phyloP scores from a whole-genome alignment of 2,113 vertebrate species.

The Oxygymnocypris stewartii region DNA sequence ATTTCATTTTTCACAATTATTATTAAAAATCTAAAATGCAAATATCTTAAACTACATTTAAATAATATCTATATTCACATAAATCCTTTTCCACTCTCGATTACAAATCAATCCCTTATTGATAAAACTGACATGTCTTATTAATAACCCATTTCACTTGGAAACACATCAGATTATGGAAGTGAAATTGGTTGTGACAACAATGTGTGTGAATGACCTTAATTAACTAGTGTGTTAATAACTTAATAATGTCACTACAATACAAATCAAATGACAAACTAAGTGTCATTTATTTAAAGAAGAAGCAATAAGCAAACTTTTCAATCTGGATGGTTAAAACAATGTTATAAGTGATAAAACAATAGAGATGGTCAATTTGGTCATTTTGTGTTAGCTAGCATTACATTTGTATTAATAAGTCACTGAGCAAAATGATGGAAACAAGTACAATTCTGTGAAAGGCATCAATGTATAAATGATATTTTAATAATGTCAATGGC shows the following conservation, averaged over 20 bases:
- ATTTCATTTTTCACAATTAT: too few species aligned
- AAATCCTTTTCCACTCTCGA: background rate
- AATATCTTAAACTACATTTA: background rate
- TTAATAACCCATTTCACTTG: background rate
- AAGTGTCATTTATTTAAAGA: too few species aligned
- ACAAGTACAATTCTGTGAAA: background rate
- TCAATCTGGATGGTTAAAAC: too few species aligned
- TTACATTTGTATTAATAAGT: background rate
- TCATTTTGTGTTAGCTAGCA: background rate
- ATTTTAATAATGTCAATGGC: too few species aligned
- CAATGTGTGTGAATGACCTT: background rate
- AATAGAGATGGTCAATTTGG: background rate
- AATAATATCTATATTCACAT: background rate
- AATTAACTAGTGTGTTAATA: too few species aligned
- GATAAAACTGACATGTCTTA: background rate
- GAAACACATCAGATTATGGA: background rate
- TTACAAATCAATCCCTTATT: background rate
- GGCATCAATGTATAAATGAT: too few species aligned
- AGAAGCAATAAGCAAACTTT: background rate
- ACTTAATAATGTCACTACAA: background rate
- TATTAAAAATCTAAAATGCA: background rate
- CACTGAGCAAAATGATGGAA: background rate
- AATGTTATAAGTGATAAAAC: background rate
- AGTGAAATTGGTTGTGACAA: background rate
- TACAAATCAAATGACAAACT: too few species aligned